Percentiles rank a stretch among this genome's conserved stretches.
Conservation (phyloP, 2,888 invertebrate species). For the Bhutanitis thaidina region DNA sequence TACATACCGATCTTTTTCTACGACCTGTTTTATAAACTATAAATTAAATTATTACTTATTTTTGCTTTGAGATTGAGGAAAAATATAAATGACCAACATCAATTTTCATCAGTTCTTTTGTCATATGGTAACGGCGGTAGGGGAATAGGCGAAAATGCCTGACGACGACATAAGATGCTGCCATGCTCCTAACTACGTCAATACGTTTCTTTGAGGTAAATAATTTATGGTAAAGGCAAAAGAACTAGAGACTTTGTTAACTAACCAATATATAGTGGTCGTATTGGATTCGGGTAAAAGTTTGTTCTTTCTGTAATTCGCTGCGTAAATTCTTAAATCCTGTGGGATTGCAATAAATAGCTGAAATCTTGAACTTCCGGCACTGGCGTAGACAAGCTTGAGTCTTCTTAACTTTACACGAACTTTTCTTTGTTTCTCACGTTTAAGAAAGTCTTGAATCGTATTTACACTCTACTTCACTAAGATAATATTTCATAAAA, state of each 20-base stretch:
- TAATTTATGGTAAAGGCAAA: too few relatives aligned
- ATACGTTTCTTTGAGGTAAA: background rate
- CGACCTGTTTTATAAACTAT: background rate
- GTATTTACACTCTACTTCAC: constrained; percentile 4
- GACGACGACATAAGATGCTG: background rate
- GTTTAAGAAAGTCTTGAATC: constrained; percentile 14
- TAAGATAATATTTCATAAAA: too few relatives aligned
- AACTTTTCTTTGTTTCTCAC: constrained; percentile 27
- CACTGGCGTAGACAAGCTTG: constrained; percentile 48
- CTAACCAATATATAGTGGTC: background rate
- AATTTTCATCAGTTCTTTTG: too few relatives aligned
- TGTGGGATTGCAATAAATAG: constrained; percentile 73
- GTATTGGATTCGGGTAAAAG: constrained; percentile 2
- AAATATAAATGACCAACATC: too few relatives aligned
- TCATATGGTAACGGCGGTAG: too few relatives aligned
- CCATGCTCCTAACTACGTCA: background rate
- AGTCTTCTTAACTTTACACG: constrained; percentile 29
- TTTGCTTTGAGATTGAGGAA: too few relatives aligned
- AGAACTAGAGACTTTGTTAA: too few relatives aligned
- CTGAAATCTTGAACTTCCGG: constrained; percentile 71
- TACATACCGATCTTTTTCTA: too few relatives aligned
- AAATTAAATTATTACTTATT: too few relatives aligned
- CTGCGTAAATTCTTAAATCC: constrained; percentile 68
- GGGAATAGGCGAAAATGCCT: too few relatives aligned
- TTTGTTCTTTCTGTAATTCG: constrained; percentile 57